Conservation (phyloP, 2,113 vertebrate genomes). For the Psilopogon haemacephalus region DNA sequence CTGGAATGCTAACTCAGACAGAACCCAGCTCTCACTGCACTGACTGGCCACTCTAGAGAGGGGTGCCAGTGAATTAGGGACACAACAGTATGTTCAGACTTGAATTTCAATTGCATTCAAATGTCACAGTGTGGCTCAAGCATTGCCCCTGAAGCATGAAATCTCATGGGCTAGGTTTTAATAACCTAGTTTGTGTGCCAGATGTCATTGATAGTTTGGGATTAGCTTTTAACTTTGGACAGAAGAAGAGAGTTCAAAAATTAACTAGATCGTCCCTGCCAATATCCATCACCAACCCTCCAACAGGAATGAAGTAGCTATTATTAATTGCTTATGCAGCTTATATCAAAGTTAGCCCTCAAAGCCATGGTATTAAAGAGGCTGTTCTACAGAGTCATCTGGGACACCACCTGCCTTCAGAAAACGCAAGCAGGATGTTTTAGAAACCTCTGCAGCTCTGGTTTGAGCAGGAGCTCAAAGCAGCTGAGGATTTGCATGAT, state of each 20-base stretch:
- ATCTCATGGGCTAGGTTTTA: slow-evolving; percentile 6
- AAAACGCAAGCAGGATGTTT: neutral
- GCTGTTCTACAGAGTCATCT: neutral
- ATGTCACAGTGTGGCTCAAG: neutral
- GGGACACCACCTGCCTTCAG: neutral
- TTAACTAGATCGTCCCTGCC: neutral
- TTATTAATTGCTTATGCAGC: neutral
- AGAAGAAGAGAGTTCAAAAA: slow-evolving; percentile 30
- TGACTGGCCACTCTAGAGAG: neutral
- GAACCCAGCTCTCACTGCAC: neutral
- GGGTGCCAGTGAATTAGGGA: neutral
- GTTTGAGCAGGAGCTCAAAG: neutral
- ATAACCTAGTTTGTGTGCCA: neutral
- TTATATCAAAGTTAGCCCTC: slow-evolving; percentile 2
- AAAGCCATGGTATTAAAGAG: neutral
- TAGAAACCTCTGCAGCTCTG: neutral
- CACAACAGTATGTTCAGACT: neutral
- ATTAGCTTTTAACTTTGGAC: slow-evolving; percentile 43
- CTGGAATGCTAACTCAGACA: neutral
- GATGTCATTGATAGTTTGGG: neutral
- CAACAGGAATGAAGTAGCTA: neutral
- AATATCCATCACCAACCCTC: neutral
- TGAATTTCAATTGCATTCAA: slow-evolving; percentile 5
- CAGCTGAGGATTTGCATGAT: neutral
- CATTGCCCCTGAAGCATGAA: neutral